A percentile compares a stretch with the other conserved stretches of the same genome.
phyloP scores from a whole-genome alignment of 2,888 invertebrate species.

The Opisthograptis luteolata region DNA sequence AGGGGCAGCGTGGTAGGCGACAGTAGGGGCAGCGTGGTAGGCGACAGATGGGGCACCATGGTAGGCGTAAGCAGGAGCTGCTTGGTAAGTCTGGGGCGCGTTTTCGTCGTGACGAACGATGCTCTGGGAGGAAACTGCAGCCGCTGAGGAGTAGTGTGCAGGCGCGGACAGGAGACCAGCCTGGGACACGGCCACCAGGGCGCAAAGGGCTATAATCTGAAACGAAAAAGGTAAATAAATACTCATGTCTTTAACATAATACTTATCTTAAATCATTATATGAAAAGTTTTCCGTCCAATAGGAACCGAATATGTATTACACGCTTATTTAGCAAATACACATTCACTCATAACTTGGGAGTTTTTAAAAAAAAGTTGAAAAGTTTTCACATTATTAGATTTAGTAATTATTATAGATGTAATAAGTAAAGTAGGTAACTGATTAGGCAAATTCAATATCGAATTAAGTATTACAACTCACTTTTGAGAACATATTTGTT shows the following conservation, averaged over 20 bases:
- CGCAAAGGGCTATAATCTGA: conserved; percentile 52
- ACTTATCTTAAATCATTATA: no score
- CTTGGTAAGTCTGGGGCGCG: conserved; percentile 40
- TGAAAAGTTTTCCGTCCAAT: no score
- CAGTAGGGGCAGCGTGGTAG: conserved; percentile 42
- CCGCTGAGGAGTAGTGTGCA: conserved; percentile 62
- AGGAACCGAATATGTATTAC: no score
- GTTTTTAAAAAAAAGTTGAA: no score
- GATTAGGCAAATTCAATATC: no score
- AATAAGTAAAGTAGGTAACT: no score
- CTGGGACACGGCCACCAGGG: conserved; percentile 46
- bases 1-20: conserved; percentile 48
- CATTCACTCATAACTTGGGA: no score
- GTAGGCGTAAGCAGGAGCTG: conserved; percentile 45
- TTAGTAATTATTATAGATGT: no score
- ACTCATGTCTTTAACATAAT: no score
- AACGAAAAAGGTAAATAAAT: conserved; percentile 30
- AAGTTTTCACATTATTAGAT: no score
- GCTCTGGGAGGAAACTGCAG: conserved; percentile 65
- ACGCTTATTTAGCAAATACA: no score
- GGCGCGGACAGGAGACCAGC: conserved; percentile 57
- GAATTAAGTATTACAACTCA: conserved; percentile 37
- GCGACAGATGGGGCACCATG: conserved; percentile 38
- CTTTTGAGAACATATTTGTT: conserved; percentile 59
- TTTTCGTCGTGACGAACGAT: conserved; percentile 67